Base-by-base conservation (phyloP, 1,140 invertebrate genomes). In the Lepidurus couesii region DNA sequence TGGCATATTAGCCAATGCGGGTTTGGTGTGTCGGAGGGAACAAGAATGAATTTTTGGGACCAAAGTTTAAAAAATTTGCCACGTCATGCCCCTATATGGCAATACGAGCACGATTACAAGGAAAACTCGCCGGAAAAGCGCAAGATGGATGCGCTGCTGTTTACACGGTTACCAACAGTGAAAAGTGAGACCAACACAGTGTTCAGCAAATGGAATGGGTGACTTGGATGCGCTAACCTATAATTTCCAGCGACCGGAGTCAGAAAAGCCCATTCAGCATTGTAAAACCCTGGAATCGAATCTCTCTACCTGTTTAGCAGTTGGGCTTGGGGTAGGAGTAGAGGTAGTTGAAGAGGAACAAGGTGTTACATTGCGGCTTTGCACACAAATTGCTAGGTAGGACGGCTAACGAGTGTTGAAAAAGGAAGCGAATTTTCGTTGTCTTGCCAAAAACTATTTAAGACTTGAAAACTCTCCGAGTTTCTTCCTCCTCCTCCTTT, bases 331-430 rank as follows among this genome's bases (percentile, higher is more conserved):
- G 16, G 16, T 65, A 21, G 16, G 16, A n/a, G 53, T 65, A 65
- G 21, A 21, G 16, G 53, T n/a, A 65, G 5, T 65, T 16, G 53
- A 21, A n/a, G 53, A 65, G 53, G 53, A 65, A 65, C 53, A 65
- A 65, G 53, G 53, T 21, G 53, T 65, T 65, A 7, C 53, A 65
- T 65, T 65, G 53, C 53, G 53, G 53, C 53, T 65, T 65, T 65
- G 53, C 53, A 16, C 53, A 65, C 53, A 65, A 65, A 65, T 65
- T 65, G 53, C 53, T 65, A 65, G 53, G 53, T 16, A n/a, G 3
- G 34, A 34, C 34, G 53, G 53, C 16, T 65, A 65, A 65, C 53
- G 21, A 65, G 53, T 65, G 53, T 65, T n/a, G 53, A 65, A 16
- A 34, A 34, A 34, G 53, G 13, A 65, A 21, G 16, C 53, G 21